These are phyloP conservation scores for Tholera decimalis DNA, from an alignment of 2,888 invertebrate genomes.

Conservation along the genomic window DNA sequence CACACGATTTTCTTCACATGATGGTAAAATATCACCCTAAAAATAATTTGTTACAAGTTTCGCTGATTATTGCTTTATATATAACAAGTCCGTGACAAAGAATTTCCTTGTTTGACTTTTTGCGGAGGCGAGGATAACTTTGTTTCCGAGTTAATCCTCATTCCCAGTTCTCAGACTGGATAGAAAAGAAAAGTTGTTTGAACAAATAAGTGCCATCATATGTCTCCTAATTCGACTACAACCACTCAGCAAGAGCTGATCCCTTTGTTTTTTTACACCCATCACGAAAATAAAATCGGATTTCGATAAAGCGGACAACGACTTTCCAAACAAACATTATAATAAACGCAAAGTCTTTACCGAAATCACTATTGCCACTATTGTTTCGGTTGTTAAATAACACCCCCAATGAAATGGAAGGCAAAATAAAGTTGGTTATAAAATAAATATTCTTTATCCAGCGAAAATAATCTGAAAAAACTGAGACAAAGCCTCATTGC, in stretches of 20 bases:
- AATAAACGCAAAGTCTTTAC: constrained; percentile 47
- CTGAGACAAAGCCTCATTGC: constrained; percentile 36
- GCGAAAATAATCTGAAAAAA: constrained; percentile 39
- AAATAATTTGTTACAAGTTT: constrained; percentile 12
- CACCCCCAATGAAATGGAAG: constrained; percentile 38
- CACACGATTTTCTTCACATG: too few relatives aligned
- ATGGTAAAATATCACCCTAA: not conserved
- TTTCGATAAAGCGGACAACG: constrained; percentile 56
- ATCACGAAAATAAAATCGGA: constrained; percentile 50
- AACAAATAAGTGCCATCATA: constrained; percentile 36
- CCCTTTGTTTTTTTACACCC: constrained; percentile 38
- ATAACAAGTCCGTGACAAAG: constrained; percentile 48
- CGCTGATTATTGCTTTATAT: constrained; percentile 39
- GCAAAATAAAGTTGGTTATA: constrained; percentile 12
- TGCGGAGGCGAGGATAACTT: constrained; percentile 30
- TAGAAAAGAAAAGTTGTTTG: constrained; percentile 43
- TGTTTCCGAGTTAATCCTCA: constrained; percentile 39
- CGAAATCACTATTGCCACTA: constrained; percentile 51
- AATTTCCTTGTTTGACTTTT: constrained; percentile 39
- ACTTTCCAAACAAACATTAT: constrained; percentile 50
- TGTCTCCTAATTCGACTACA: constrained; percentile 44
- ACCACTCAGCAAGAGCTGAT: constrained; percentile 34
- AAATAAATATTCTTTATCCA: constrained; percentile 30
- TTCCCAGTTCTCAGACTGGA: constrained; percentile 10
- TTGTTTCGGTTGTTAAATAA: constrained; percentile 42